Conservation (phyloP, 2,113 vertebrate species). For the Synodontis membranacea region DNA sequence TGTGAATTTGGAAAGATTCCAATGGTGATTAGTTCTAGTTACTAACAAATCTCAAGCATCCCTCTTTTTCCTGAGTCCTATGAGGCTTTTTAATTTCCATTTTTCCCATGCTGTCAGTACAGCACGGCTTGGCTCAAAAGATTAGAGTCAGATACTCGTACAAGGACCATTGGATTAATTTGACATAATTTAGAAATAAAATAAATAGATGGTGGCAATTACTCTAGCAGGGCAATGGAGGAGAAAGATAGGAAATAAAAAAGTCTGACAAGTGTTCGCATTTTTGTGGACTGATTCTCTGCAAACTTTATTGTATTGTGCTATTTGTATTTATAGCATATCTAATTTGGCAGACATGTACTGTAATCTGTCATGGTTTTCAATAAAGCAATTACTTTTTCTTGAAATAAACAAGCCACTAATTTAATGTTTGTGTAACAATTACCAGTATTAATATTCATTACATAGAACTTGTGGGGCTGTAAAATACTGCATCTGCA, state of each 20-base stretch:
- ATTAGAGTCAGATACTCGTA: conserved; percentile 1
- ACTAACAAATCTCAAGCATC: neutral
- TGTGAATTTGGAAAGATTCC: conserved; percentile 14
- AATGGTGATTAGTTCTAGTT: conserved; percentile 26
- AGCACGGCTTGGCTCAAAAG: neutral
- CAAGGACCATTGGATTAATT: conserved; percentile 1
- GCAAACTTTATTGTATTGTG: neutral
- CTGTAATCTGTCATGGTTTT: neutral
- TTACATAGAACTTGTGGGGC: neutral
- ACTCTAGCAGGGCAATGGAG: no score
- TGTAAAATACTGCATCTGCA: neutral
- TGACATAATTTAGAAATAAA: conserved; percentile 18
- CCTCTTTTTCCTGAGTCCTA: neutral
- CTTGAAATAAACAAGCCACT: neutral
- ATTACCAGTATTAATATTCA: neutral
- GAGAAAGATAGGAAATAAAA: neutral
- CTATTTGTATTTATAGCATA: neutral
- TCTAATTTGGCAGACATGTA: no score
- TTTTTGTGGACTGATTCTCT: neutral
- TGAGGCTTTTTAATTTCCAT: neutral
- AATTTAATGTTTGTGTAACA: neutral
- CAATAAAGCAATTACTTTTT: neutral
- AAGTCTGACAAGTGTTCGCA: neutral
- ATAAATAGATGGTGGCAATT: conserved; percentile 25
- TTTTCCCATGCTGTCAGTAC: neutral